Base-by-base conservation (phyloP, 1,140 invertebrate species). In the Mamestra configurata region DNA sequence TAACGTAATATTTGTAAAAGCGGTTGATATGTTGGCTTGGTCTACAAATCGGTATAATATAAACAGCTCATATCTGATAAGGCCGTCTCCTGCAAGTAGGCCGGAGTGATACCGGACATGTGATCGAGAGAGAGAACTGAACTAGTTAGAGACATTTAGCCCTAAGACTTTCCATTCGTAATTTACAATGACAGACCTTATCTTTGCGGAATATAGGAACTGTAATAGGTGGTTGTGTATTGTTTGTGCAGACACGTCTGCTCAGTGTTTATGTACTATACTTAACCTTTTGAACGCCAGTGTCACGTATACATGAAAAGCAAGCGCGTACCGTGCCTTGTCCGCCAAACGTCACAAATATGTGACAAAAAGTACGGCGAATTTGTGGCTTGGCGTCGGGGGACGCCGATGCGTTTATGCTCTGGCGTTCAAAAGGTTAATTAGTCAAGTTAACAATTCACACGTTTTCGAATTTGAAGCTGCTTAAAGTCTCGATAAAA, bases 1-100 rank as follows among this genome's bases (percentile, higher is more conserved):
- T 70, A 68, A 68, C 18, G 5, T 0, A 22, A 43, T 22, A 10
- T 11, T 37, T 13, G 4, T 46, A 46, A 64, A 37, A 64, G 7
- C 27, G 5, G 35, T 64, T 20, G 6, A 31, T 51, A 31, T 51
- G 31, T 8, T 27, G 20, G 40, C 40, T n/a, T 1, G 24, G 43
- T 51, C 46, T 51, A 51, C 66, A 49, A 70, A 70, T 8, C 43
- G 20, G 46, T 31, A 24, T 18, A n/a, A 20, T 13, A 8, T 24
- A 46, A 68, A 68, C 37, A 46, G 4, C 20, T 6, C n/a, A 4
- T 71, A 76, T 75, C 20, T 43, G 82, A 83, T 83, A 77, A 83
- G 57, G 11, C 1, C 51, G 64, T 79, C 79, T 76, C 46, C 20
- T 37, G 68, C 73, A 83, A 73, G 27, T 83, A 79, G 82, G 82